Conservation (phyloP, 2,797 vertebrate genomes). For the Australoheros facetus region DNA sequence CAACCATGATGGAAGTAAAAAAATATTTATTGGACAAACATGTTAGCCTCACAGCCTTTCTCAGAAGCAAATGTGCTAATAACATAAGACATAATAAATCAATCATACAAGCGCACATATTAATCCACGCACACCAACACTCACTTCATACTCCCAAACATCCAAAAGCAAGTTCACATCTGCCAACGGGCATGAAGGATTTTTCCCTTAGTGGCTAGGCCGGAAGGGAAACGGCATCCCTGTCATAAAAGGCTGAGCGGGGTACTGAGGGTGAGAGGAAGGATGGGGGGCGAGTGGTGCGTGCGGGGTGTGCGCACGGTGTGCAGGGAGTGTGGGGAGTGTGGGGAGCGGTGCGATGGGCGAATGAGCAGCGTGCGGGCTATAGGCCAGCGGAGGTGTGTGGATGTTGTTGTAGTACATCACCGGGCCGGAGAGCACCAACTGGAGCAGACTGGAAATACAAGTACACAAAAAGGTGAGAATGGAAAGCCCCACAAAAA, state of each 20-base stretch:
- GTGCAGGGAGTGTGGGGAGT: slow-evolving; percentile 48
- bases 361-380: slow-evolving; percentile 76
- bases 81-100: slow-evolving; percentile 30
- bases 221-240: slow-evolving; percentile 90
- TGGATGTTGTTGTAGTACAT: slow-evolving; percentile 96
- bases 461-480: background rate
- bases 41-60: slow-evolving; percentile 29
- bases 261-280: slow-evolving; percentile 70
- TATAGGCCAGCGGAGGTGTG: slow-evolving; percentile 88
- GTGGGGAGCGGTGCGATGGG: slow-evolving; percentile 63
- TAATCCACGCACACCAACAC: background rate
- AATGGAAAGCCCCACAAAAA: background rate
- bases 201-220: slow-evolving; percentile 85
- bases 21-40: slow-evolving; percentile 76
- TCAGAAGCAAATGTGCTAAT: slow-evolving; percentile 26
- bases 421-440: slow-evolving; percentile 95
- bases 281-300: slow-evolving; percentile 74
- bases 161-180: slow-evolving; percentile 14
- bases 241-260: slow-evolving; percentile 85
- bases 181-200: background rate
- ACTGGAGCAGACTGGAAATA: slow-evolving; percentile 89
- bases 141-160: background rate
- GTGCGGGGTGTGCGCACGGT: slow-evolving; percentile 64
- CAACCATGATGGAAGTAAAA: slow-evolving; percentile 52
- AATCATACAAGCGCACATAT: slow-evolving; percentile 20